Percentiles rank a stretch among this genome's conserved stretches.
Conservation (phyloP, 23 tunicate genomes). For the Trididemnum clinides region DNA sequence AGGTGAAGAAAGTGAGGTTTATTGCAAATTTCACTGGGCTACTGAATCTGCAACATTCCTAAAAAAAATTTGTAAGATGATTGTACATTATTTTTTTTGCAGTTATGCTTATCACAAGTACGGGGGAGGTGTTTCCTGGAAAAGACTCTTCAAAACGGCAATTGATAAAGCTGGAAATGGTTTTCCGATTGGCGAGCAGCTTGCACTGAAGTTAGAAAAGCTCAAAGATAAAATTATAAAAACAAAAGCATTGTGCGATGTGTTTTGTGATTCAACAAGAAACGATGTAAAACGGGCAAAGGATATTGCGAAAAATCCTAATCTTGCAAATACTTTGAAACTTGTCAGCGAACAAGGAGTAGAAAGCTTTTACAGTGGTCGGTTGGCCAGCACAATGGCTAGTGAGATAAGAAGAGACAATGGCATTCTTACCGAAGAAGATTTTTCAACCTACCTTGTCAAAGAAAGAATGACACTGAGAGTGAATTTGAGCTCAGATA, state of each 20-base stretch:
- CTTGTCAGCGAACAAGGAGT: slow-evolving; percentile 45
- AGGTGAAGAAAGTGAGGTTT: too few relatives aligned
- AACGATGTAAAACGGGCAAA: slow-evolving; percentile 43
- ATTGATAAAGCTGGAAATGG: slow-evolving; percentile 66
- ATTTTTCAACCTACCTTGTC: slow-evolving; percentile 48
- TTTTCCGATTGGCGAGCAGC: slow-evolving; percentile 27
- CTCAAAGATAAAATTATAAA: slow-evolving; percentile 23
- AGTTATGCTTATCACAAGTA: slow-evolving; percentile 76
- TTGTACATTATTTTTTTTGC: too few relatives aligned
- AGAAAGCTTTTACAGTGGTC: slow-evolving; percentile 49
- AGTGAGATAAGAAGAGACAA: slow-evolving; percentile 41
- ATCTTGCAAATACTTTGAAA: slow-evolving; percentile 60
- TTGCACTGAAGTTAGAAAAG: slow-evolving; percentile 31
- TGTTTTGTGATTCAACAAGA: slow-evolving; percentile 47
- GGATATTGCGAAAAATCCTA: slow-evolving; percentile 47
- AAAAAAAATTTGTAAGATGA: not conserved
- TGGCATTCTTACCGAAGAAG: slow-evolving; percentile 37
- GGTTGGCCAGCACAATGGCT: slow-evolving; percentile 36
- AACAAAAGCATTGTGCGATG: slow-evolving; percentile 28
- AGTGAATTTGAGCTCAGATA: slow-evolving; percentile 41
- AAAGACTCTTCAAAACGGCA: slow-evolving; percentile 50
- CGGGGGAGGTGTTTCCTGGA: slow-evolving; percentile 81
- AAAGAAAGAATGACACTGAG: slow-evolving; percentile 32
- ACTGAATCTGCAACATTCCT: not conserved
- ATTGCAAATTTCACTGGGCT: not conserved